Evolutionary conservation across 2,888 invertebrate genomes (phyloP), one percentile per base, ranked within the genome.

Genomic region (Mystacides longicornis): DNA sequence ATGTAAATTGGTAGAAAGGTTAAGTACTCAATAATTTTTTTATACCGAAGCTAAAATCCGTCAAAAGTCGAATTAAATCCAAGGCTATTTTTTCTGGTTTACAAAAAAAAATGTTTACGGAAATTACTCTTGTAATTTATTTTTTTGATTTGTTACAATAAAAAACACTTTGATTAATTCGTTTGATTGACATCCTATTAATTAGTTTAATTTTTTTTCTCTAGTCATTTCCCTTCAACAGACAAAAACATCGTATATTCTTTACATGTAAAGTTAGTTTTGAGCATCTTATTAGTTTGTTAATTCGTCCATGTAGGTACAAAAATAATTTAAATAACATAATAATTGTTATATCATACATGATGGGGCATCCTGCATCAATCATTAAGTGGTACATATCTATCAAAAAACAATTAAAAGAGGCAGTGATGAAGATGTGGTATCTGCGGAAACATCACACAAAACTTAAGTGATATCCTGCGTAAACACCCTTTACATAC

Each of bases 141-240:
- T 37, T 27, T 7, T 37, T n/a, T 7, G 16, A 37, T 37, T 3
- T 16, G 37, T 14, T n/a, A 37, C 16, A n/a, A 14, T 37, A 37
- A 37, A 14, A 37, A 37, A 7, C 37, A 7, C 3, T 14, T 37
- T 7, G 27, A 37, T 37, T 37, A n/a, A 37, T 37, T 37, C 5
- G 27, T n/a, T n/a, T 37, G 37, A 37, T 37, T 37, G 37, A n/a
- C 37, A 37, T 37, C 37, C 14, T n/a, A 37, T 37, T 37, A 37
- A n/a, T n/a, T 37, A 16, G n/a, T 7, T 7, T 37, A 37, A 7
- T n/a, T 37, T 7, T 37, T 37, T n/a, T 16, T 4, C 14, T 14
- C n/a, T 14, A 37, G 37, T 37, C 37, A 37, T 37, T 37, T 37
- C 37, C 37, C 37, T 37, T 37, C 3, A 37, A 7, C 14, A 37